Percentiles rank a stretch among this genome's conserved stretches.
Evolutionary conservation across 2,888 invertebrate genomes (phyloP).

Genomic region (Oxytorus armatus): DNA sequence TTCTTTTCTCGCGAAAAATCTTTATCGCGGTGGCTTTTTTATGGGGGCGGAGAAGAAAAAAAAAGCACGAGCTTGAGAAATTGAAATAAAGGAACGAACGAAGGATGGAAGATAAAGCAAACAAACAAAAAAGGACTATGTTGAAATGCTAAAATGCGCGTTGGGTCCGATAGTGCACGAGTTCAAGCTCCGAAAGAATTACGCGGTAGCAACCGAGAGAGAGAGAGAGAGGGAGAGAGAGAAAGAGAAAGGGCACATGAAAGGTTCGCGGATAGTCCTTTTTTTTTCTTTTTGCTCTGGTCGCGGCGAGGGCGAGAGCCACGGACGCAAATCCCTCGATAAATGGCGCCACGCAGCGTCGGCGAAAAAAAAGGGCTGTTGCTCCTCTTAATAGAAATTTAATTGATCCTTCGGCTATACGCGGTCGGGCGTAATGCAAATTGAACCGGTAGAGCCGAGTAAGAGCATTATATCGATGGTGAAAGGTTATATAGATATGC

Average conservation of each 20-base stretch:
- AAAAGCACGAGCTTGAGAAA: neutral
- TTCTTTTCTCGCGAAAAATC: neutral
- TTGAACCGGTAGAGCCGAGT: constrained; percentile 74
- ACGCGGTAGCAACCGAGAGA: constrained; percentile 25
- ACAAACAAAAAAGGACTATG: constrained; percentile 1
- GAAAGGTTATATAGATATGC: constrained; percentile 51
- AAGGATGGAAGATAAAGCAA: neutral
- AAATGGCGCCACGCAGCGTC: constrained; percentile 73
- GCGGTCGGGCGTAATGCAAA: constrained; percentile 81
- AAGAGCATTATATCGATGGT: constrained; percentile 41
- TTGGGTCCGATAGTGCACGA: constrained; percentile 19
- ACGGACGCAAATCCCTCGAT: constrained; percentile 75
- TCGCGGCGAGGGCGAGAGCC: constrained; percentile 5
- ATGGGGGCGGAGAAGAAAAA: too few relatives aligned
- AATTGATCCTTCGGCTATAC: constrained; percentile 83
- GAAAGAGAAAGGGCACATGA: neutral
- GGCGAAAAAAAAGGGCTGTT: constrained; percentile 59
- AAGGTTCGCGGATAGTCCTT: constrained; percentile 32
- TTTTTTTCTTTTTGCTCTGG: constrained; percentile 7
- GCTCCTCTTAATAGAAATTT: constrained; percentile 82
- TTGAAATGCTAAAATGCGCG: constrained; percentile 39
- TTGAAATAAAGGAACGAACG: neutral
- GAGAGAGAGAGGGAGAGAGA: constrained; percentile 3
- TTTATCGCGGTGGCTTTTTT: too few relatives aligned
- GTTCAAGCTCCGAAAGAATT: constrained; percentile 55